These are phyloP conservation scores for Abramis brama DNA, from an alignment of 2,113 vertebrate species.

Conservation along the genomic window DNA sequence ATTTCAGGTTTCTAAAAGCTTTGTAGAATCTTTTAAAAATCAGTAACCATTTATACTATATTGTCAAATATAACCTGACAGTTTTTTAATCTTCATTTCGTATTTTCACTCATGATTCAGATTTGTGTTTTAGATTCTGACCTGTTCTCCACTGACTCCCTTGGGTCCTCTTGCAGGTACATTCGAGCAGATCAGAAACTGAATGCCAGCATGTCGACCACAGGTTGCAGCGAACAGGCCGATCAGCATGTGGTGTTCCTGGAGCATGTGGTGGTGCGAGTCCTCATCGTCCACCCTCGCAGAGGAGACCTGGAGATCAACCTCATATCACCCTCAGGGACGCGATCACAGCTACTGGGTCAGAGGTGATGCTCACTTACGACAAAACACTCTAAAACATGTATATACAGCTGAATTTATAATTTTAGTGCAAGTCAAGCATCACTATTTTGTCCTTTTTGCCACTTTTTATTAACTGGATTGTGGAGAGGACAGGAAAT, in stretches of 20 bases:
- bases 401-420: not conserved
- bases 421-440: not conserved
- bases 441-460: not conserved
- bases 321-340: constrained; percentile 86
- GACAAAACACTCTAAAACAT: not conserved
- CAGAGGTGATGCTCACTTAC: constrained; percentile 76
- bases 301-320: constrained; percentile 90
- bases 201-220: constrained; percentile 75
- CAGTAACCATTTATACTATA: not conserved
- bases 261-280: constrained; percentile 86
- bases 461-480: not conserved
- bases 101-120: not conserved
- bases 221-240: constrained; percentile 76
- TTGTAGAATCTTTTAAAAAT: not conserved
- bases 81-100: not conserved
- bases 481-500: not conserved
- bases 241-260: constrained; percentile 82
- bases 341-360: constrained; percentile 85
- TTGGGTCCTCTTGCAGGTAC: constrained; percentile 71
- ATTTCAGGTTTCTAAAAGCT: not conserved
- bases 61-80: not conserved
- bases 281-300: constrained; percentile 83
- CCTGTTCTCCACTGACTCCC: not conserved
- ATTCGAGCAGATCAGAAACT: constrained; percentile 82
- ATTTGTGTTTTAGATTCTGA: not conserved